Conservation (phyloP, 2,888 invertebrate genomes). For the Agelastica alni region DNA sequence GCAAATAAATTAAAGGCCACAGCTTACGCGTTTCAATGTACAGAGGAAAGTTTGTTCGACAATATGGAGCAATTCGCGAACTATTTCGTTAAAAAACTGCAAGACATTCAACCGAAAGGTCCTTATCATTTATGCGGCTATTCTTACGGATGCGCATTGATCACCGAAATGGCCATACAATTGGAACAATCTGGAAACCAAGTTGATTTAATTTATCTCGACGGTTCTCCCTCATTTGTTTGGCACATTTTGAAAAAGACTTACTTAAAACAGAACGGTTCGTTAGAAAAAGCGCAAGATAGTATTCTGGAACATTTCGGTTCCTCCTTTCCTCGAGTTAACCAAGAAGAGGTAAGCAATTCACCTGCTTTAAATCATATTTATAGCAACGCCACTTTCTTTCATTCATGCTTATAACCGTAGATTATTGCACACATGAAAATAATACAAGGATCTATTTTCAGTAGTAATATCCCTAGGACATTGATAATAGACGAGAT, state of each 20-base stretch:
- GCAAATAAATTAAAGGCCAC: slow-evolving; percentile 30
- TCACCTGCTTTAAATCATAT: too few species aligned
- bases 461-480: too few species aligned
- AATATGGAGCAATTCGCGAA: slow-evolving; percentile 23
- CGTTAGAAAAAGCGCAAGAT: slow-evolving; percentile 10
- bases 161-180: slow-evolving; percentile 32
- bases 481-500: too few species aligned
- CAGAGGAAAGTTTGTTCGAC: slow-evolving; percentile 19
- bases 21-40: slow-evolving; percentile 34
- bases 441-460: too few species aligned
- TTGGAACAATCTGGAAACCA: slow-evolving; percentile 31
- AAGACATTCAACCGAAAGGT: slow-evolving; percentile 28
- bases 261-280: slow-evolving; percentile 14
- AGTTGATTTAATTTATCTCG: slow-evolving; percentile 29
- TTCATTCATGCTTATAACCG: too few species aligned
- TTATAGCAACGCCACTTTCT: too few species aligned
- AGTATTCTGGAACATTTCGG: slow-evolving; percentile 23
- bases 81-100: slow-evolving; percentile 24
- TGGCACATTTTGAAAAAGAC: slow-evolving; percentile 20
- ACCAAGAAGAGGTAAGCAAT: slow-evolving; percentile 23
- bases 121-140: slow-evolving; percentile 37
- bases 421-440: too few species aligned
- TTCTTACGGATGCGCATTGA: slow-evolving; percentile 33
- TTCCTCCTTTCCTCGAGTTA: slow-evolving; percentile 17
- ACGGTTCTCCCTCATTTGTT: slow-evolving; percentile 31